Conservation (phyloP, 2,113 vertebrate genomes). For the Tapirus terrestris region DNA sequence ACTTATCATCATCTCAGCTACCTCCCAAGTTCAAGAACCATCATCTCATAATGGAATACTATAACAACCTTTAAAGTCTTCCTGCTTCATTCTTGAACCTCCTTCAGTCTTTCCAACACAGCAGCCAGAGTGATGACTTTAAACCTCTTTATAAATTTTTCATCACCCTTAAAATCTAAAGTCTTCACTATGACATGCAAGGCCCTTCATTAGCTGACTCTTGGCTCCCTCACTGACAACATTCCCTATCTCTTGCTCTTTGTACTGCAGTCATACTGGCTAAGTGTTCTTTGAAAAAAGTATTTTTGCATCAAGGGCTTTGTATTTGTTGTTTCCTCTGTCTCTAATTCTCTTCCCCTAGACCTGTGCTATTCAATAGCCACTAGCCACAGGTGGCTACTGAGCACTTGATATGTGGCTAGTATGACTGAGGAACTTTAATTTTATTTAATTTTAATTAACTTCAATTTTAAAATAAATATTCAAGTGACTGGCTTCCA, state of each 20-base stretch:
- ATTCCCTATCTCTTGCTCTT: background rate
- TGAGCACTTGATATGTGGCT: background rate
- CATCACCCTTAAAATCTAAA: background rate
- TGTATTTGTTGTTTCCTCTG: background rate
- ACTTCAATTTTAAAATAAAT: constrained; percentile 29
- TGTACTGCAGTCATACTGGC: background rate
- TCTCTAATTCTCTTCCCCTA: background rate
- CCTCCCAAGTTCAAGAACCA: background rate
- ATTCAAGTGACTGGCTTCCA: background rate
- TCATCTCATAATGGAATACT: background rate
- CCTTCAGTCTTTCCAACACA: constrained; percentile 13
- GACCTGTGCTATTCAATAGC: background rate
- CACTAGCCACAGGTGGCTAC: background rate
- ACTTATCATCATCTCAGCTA: background rate
- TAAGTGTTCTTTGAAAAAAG: background rate
- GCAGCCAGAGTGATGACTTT: background rate
- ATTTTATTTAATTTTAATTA: background rate
- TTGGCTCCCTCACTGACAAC: background rate
- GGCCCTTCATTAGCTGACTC: background rate
- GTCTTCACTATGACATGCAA: background rate
- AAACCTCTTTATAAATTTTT: background rate
- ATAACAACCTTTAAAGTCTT: background rate
- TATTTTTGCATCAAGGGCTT: background rate
- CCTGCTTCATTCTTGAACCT: background rate
- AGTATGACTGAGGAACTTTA: background rate